phyloP scores from a whole-genome alignment of 2,113 vertebrate genomes.

The Ovibos moschatus region DNA sequence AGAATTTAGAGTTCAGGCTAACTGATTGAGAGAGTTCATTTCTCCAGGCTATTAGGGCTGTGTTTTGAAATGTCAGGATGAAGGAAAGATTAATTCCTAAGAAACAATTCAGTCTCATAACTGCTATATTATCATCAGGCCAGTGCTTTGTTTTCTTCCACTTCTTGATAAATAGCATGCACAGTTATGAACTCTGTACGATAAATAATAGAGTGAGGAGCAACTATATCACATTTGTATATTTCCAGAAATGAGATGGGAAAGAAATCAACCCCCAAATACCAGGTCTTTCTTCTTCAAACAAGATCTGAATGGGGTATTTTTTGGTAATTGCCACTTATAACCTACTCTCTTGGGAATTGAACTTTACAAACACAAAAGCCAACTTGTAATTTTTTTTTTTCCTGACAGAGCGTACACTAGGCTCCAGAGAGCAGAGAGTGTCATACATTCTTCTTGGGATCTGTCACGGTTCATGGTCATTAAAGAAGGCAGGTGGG shows the following conservation, averaged over 20 bases:
- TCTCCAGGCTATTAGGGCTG: neutral
- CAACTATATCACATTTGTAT: neutral
- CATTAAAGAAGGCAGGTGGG: conserved; percentile 77
- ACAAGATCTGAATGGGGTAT: neutral
- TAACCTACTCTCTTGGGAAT: conserved; percentile 43
- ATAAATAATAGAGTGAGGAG: neutral
- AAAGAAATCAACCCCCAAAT: conserved; percentile 16
- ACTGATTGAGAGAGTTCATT: neutral
- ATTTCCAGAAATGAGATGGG: conserved; percentile 17
- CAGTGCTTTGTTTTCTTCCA: neutral
- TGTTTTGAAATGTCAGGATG: neutral
- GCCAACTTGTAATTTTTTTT: conserved; percentile 42
- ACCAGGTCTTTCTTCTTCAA: neutral
- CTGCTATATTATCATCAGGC: neutral
- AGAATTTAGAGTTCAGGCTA: neutral
- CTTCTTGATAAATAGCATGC: neutral
- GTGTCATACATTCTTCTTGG: conserved; percentile 59
- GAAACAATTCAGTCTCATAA: neutral
- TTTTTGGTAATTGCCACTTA: conserved; percentile 57
- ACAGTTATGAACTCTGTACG: neutral
- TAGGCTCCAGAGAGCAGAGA: conserved; percentile 34
- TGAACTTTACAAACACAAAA: conserved; percentile 57
- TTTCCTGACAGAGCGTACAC: conserved; percentile 57
- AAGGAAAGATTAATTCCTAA: neutral
- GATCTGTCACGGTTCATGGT: conserved; percentile 79